Base-by-base conservation (phyloP, 1,140 invertebrate species). In the Cherax destructor region DNA sequence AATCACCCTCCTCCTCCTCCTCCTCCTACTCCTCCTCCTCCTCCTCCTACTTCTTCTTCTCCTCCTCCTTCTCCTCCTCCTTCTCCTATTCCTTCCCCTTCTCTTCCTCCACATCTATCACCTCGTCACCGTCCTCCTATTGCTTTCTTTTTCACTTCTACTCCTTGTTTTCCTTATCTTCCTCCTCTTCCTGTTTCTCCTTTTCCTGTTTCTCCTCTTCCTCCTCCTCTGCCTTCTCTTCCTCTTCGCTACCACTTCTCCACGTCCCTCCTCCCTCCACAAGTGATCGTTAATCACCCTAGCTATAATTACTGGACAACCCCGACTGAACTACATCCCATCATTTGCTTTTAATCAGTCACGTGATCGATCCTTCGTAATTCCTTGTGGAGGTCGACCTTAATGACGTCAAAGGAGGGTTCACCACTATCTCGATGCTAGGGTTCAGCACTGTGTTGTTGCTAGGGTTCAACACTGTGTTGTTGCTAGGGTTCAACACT, bases 141-240 rank as follows among this genome's bases (percentile, higher is more conserved):
- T 59, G 9, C 0, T 59, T 16, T 59, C 56, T 59, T 16, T 59
- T 59, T 59, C 16, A 59, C 56, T 59, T 1, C 9, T 10, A 2
- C 16, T 59, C 16, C 56, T 59, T 59, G 16, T 3, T 59, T 16
- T 9, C 16, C 56, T 59, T 16, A 59, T 10, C 56, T 59, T 16
- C 56, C 3, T 10, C 13, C 61, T 65, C 61, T 5, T 65, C 56
- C 16, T 50, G 21, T n/a, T 69, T 24, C 56, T 52, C 56, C 83
- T 84, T n/a, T 24, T n/a, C 56, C 59, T 69, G 49, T 30, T 50
- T 84, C 59, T 65, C 7, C 56, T 52, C 56, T 24, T 84, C 83
- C n/a, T 16, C 5, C 59, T 84, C 83, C 56, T 50, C 24, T 16
- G 4, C 16, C 61, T 65, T 10, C 61, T 21, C 18, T 5, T 65